Base-by-base conservation (phyloP, 2,113 vertebrate species). In the Acanthochromis polyacanthus region DNA sequence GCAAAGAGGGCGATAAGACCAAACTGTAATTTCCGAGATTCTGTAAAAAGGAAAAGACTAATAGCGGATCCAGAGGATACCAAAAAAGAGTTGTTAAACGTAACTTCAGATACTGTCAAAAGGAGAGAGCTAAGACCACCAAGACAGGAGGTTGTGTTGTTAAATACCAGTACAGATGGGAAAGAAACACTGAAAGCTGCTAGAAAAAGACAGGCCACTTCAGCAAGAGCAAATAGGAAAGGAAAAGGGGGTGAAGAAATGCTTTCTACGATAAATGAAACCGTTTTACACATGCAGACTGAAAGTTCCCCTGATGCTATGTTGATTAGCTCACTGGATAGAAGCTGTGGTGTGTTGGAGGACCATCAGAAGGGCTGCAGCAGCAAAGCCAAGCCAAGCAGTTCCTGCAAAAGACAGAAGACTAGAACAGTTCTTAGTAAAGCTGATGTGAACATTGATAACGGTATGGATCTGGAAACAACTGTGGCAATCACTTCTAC, bases 21-120 rank as follows among this genome's bases (percentile, higher is more conserved):
- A 14, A 30, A 66, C 28, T 15, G 46, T 55, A 10, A 28, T 4
- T 30, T 70, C 19, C 52, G 80, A 48, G 75, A 81, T 4, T 10
- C 38, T 10, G 50, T 23, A 3, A 90, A 86, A 61, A 91, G 73
- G 64, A 90, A 88, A 81, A 86, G 65, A 71, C 0, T 48, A 23
- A 70, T n/a, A 0, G 60, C 1, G 3, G 25, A 76, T 5, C 22
- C 12, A 48, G 73, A 75, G 10, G 59, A 64, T 4, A 1, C 23
- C n/a, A 55, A 64, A 65, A 53, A 5, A 36, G 62, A 30, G 10
- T 7, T 59, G 1, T 12, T 45, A n/a, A 66, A 56, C 25, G 10
- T 43, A 0, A 58, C 12, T 45, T 67, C 40, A 23, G 50, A 46
- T 10, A 17, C 38, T 8, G 19, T 19, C 1, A 1, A 4, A 10